Base-by-base conservation (phyloP, 2,797 vertebrate genomes). In the Bucorvus abyssinicus region DNA sequence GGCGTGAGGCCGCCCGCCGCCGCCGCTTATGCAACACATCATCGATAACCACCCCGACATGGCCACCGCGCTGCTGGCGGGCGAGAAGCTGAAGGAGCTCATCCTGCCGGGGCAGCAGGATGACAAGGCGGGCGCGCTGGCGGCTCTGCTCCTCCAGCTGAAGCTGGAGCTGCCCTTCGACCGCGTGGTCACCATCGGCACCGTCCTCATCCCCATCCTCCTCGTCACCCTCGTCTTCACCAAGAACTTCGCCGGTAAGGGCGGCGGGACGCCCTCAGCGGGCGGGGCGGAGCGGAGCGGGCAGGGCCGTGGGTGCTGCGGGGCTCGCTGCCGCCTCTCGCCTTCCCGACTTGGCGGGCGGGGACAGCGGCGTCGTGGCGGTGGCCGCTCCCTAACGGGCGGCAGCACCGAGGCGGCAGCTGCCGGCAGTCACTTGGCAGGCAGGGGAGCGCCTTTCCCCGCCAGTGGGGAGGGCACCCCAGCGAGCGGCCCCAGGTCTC, bases 21-120 rank as follows among this genome's bases (percentile, higher is more conserved):
- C 80, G 86, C 97, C 68, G 98, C 97, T 97, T 98, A 99, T 99
- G 99, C 99, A 99, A 98, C 99, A 99, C 98, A 98, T 99, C 97
- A 98, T 99, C 94, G 99, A 99, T 97, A 99, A 99, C 97, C 99
- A 99, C 94, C 98, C 99, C 97, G 99, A 99, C 98, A 99, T 99
- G 99, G 99, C 99, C 97, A 99, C 99, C 76, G 99, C 99, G 97
- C 98, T 99, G 96, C 98, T 99, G 94, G 99, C 99, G 52, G 99
- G 99, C 68, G 99, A 99, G 98, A 99, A 99, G 98, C 98, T 99
- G 97, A 99, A 99, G 98, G 99, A 99, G 98, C 98, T 99, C 90
- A 99, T 99, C 97, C 96, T 99, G 98, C 99, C 99, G 0, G 99
- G 99, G 90, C 98, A 98, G 81, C 99, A 99, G 98, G 99, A 99